A percentile compares a stretch with the other conserved stretches of the same genome.
Conservation (phyloP, 2,113 vertebrate species). For the Mesocricetus auratus region DNA sequence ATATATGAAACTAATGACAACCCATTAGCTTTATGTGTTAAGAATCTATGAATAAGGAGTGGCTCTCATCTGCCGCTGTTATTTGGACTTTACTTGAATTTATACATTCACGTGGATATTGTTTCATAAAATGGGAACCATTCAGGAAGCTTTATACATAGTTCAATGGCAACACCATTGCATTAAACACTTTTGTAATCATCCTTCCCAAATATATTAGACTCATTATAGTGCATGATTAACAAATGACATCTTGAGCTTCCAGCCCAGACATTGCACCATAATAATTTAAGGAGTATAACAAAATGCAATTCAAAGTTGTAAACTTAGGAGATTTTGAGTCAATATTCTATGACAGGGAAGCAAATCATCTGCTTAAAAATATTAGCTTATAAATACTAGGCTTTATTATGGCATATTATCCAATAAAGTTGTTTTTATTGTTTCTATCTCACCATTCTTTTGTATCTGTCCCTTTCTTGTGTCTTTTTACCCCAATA, state of each 20-base stretch:
- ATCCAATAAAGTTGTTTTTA: neutral
- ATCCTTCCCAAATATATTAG: constrained; percentile 51
- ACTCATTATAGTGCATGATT: constrained; percentile 39
- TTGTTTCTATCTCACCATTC: neutral
- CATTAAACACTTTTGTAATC: constrained; percentile 12
- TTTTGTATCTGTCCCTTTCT: neutral
- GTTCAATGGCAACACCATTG: constrained; percentile 1
- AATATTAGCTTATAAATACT: neutral
- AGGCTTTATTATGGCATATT: neutral
- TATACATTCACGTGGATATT: neutral
- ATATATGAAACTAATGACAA: constrained; percentile 43
- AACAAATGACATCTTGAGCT: constrained; percentile 32
- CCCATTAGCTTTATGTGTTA: neutral
- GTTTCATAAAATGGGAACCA: constrained; percentile 31
- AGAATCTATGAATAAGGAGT: neutral
- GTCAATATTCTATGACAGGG: neutral
- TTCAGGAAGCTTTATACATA: constrained; percentile 33
- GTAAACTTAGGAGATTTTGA: neutral
- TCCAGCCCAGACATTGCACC: neutral
- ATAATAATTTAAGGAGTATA: neutral
- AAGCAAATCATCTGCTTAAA: neutral
- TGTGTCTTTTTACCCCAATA: no score
- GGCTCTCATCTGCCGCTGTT: neutral
- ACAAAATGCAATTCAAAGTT: constrained; percentile 15
- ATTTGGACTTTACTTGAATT: constrained; percentile 52